These are phyloP conservation scores for Vombatus ursinus DNA, from an alignment of 2,113 vertebrate genomes.

Conservation along the genomic window DNA sequence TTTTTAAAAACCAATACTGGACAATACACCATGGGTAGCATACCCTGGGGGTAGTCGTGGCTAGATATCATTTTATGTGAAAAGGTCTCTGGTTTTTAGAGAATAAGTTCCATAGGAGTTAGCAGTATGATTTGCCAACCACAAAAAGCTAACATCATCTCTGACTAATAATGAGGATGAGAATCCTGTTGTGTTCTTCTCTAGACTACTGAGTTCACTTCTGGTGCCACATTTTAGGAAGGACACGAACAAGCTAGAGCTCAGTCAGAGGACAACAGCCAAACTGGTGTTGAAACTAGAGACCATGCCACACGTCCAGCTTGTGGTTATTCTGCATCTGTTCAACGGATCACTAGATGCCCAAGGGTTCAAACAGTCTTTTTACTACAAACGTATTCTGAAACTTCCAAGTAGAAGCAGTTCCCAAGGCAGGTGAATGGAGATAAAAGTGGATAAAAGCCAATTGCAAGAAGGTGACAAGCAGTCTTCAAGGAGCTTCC, in stretches of 20 bases:
- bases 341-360: neutral
- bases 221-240: neutral
- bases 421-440: neutral
- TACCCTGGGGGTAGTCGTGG: neutral
- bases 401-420: neutral
- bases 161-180: neutral
- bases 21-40: neutral
- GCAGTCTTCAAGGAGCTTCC: neutral
- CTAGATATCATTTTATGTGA: neutral
- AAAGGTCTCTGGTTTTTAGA: no score
- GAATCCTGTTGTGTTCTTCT: neutral
- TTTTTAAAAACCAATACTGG: neutral
- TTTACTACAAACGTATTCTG: neutral
- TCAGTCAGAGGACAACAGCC: neutral
- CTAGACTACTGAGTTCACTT: neutral
- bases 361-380: neutral
- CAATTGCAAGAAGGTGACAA: neutral
- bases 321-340: neutral
- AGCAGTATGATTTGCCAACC: neutral
- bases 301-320: neutral
- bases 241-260: neutral
- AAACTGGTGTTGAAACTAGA: neutral
- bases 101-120: no score
- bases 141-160: neutral
- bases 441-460: neutral